These are phyloP conservation scores for Choloepus didactylus DNA, from an alignment of 2,797 vertebrate genomes.

Conservation along the genomic window DNA sequence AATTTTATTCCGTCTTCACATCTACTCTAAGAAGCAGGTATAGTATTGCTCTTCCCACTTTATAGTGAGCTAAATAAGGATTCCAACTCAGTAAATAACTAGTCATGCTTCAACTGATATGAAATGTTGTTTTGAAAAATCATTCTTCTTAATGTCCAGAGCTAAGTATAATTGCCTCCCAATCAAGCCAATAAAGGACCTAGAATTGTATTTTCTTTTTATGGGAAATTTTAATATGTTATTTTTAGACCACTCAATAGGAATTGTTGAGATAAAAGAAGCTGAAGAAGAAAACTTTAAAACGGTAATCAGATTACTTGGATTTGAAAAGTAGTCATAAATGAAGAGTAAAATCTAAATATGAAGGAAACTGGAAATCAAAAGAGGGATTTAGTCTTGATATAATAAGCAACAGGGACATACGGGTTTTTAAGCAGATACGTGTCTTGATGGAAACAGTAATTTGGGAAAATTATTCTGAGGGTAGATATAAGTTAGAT, in stretches of 20 bases:
- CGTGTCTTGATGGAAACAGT: constrained; percentile 30
- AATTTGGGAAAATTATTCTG: constrained; percentile 46
- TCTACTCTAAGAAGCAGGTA: background rate
- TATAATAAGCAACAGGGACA: background rate
- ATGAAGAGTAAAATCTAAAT: background rate
- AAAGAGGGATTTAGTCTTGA: constrained; percentile 15
- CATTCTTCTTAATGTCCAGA: background rate
- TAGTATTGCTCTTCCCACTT: background rate
- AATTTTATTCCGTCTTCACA: background rate
- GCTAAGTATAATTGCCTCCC: background rate
- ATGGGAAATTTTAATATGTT: background rate
- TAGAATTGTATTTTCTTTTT: background rate
- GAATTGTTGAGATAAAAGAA: constrained; percentile 32
- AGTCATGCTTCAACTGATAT: background rate
- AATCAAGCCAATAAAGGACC: background rate
- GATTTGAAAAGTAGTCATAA: constrained; percentile 12
- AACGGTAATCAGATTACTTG: constrained; percentile 42
- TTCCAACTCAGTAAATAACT: background rate
- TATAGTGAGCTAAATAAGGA: background rate
- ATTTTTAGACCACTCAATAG: constrained; percentile 28
- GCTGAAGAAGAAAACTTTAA: background rate
- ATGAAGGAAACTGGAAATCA: background rate
- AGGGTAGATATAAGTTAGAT: background rate
- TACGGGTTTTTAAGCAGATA: constrained; percentile 32
- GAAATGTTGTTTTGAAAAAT: constrained; percentile 22